phyloP scores from a whole-genome alignment of 2,797 vertebrate species.

The Aselliscus stoliczkanus region DNA sequence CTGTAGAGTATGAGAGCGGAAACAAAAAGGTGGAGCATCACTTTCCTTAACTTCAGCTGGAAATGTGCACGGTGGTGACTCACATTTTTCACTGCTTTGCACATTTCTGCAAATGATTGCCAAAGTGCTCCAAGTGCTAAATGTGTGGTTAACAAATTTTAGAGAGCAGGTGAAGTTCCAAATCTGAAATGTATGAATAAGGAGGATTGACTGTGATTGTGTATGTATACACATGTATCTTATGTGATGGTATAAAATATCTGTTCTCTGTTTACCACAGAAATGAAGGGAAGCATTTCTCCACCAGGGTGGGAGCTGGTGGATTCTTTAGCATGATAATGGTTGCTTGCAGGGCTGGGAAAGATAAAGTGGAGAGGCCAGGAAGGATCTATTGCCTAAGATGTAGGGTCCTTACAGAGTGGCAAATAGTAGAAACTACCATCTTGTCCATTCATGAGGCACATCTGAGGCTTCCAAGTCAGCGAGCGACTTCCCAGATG shows the following conservation, averaged over 20 bases:
- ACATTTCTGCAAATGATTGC: neutral
- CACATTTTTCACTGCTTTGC: neutral
- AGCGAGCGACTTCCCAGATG: neutral
- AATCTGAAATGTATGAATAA: neutral
- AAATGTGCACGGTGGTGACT: accelerated
- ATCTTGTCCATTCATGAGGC: neutral
- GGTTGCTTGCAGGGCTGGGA: neutral
- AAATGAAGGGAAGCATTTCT: neutral
- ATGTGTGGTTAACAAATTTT: neutral
- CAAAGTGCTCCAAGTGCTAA: neutral
- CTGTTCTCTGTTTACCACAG: neutral
- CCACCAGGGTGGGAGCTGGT: neutral
- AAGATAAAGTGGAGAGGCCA: neutral
- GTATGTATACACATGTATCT: no score
- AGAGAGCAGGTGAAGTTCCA: neutral
- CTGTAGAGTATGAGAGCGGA: neutral
- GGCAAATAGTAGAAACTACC: neutral
- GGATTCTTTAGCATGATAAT: neutral
- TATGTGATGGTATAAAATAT: neutral
- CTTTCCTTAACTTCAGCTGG: neutral
- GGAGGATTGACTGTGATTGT: neutral
- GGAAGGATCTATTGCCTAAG: neutral
- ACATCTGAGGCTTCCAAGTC: neutral
- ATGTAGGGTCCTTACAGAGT: neutral
- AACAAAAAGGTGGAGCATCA: accelerated